Percentiles rank a stretch among this genome's conserved stretches.
These are phyloP conservation scores for Eremophila alpestris DNA, from an alignment of 2,797 vertebrate genomes.

Conservation along the genomic window DNA sequence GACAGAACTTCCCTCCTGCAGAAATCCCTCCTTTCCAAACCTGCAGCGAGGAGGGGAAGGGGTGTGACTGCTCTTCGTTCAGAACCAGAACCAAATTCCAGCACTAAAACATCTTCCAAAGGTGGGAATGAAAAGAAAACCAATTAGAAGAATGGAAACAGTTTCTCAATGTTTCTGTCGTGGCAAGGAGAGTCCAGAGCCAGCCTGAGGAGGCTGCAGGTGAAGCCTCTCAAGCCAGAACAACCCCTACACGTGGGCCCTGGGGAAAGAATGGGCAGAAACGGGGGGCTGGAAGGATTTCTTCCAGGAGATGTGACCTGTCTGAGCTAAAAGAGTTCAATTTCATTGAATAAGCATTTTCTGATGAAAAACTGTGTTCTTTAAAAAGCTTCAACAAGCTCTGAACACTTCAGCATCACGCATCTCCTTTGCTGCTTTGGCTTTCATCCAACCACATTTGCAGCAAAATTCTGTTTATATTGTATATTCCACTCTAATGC, in stretches of 20 bases:
- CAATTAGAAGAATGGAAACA: neutral
- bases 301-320: neutral
- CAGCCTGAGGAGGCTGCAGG: neutral
- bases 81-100: neutral
- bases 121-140: neutral
- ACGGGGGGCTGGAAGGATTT: neutral
- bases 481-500: neutral
- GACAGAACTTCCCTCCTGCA: neutral
- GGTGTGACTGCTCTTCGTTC: neutral
- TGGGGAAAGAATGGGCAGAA: neutral
- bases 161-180: neutral
- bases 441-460: neutral
- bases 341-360: neutral
- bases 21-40: neutral
- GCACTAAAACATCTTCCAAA: neutral
- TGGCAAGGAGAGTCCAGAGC: neutral
- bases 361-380: neutral
- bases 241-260: rapidly evolving
- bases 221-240: neutral
- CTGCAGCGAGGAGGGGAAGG: rapidly evolving
- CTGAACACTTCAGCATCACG: neutral
- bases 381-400: neutral
- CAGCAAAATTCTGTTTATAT: neutral
- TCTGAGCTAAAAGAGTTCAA: neutral
- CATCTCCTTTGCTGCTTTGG: neutral